Evolutionary conservation across 1,140 invertebrate species (phyloP), one percentile per base, ranked within the genome.

Genomic region (Orchesella cincta): DNA sequence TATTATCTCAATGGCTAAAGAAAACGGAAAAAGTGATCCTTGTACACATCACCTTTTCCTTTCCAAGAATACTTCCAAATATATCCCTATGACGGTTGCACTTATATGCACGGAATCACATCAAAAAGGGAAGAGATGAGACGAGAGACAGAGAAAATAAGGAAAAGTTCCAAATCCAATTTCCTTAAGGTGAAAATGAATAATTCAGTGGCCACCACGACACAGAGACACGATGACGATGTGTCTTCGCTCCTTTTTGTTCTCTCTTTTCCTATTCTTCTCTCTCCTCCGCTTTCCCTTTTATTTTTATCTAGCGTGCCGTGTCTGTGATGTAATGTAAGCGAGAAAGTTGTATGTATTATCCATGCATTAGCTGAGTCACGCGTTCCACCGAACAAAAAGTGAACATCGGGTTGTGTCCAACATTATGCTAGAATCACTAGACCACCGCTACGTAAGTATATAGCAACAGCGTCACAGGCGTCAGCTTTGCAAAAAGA

Each of bases 141-240:
- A 46, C 39, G 54, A 57, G 62, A 67, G 12, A 33, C 8, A 67
- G 33, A 67, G 62, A 33, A 67, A 67, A 29, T 31, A 67, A 33
- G 29, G 29, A 29, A 67, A 67, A 67, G 62, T 67, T 67, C 62
- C 62, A 33, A 67, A 67, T 67, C 62, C 62, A 67, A 67, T 67
- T 67, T 67, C 31, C 62, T 67, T 31, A 67, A 67, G 62, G 62
- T 67, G 62, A 67, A 67, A 67, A 67, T 67, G 62, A 67, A 67
- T 67, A 67, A 67, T 67, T 67, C 62, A 67, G 62, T 67, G 62
- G 62, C 62, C 31, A 33, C 62, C 8, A 67, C 62, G 31, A 67
- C 62, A 67, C 23, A 67, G 2, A 67, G 8, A 67, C 26, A 67
- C 29, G 62, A 67, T 33, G 62, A 67, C 14, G 62, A 67, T n/a